Evolutionary conservation across 2,797 vertebrate genomes (phyloP).

Genomic region (Serranus cabrilla): DNA sequence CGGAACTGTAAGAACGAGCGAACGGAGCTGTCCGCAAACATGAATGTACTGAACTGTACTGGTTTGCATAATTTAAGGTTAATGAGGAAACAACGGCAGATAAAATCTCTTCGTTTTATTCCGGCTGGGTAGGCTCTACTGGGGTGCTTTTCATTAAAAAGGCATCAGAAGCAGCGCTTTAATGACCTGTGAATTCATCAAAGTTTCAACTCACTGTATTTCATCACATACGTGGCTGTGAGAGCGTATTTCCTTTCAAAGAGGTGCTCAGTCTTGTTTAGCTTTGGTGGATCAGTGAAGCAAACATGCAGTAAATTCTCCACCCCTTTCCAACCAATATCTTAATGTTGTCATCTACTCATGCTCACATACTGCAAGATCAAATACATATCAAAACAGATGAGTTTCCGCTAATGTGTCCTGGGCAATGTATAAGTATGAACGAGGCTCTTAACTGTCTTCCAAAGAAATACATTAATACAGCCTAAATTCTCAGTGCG

Average conservation of each 20-base stretch:
- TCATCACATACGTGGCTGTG: constrained; percentile 37
- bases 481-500: background rate
- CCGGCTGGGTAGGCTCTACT: constrained; percentile 46
- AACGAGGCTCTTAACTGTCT: background rate
- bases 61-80: constrained; percentile 87
- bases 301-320: constrained; percentile 9
- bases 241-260: constrained; percentile 58
- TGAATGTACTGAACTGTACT: constrained; percentile 68
- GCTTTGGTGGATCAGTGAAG: constrained; percentile 7
- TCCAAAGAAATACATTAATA: background rate
- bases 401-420: background rate
- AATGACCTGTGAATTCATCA: constrained; percentile 74
- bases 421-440: background rate
- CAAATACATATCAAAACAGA: constrained; percentile 9
- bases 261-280: constrained; percentile 56
- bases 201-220: constrained; percentile 59
- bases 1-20: constrained; percentile 2
- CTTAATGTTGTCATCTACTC: background rate
- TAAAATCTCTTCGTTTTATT: constrained; percentile 72
- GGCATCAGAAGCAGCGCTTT: constrained; percentile 65
- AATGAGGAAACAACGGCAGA: constrained; percentile 83
- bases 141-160: constrained; percentile 74
- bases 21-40: constrained; percentile 62
- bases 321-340: background rate
- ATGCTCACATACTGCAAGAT: constrained; percentile 1